A percentile compares a stretch with the other conserved stretches of the same genome.
phyloP scores from a whole-genome alignment of 1,140 invertebrate genomes.

The Drosophila albomicans region DNA sequence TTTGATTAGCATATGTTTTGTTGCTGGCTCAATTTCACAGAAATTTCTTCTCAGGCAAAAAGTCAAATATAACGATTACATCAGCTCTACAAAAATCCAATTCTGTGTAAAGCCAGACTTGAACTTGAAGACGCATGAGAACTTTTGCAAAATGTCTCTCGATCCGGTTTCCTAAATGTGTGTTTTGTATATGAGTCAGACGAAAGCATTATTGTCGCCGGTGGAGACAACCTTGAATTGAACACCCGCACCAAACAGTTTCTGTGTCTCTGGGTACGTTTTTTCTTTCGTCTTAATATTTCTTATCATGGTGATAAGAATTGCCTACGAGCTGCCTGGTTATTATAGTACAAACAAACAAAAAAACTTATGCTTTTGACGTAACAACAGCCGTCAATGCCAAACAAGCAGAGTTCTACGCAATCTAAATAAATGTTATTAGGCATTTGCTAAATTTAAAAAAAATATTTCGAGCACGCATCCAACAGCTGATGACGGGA shows the following conservation, averaged over 20 bases:
- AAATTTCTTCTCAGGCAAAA: slow-evolving; percentile 26
- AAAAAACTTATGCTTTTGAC: slow-evolving; percentile 27
- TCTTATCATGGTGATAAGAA: slow-evolving; percentile 41
- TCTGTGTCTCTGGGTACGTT: slow-evolving; percentile 27
- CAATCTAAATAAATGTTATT: slow-evolving; percentile 39
- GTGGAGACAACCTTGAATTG: slow-evolving; percentile 28
- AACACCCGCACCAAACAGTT: background rate
- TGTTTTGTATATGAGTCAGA: slow-evolving; percentile 32
- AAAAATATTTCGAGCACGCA: slow-evolving; percentile 26
- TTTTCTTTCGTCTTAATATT: background rate
- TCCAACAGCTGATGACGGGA: slow-evolving; percentile 37
- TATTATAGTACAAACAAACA: slow-evolving; percentile 9
- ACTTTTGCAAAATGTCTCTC: slow-evolving; percentile 20
- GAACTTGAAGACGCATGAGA: slow-evolving; percentile 40
- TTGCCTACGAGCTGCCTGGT: background rate
- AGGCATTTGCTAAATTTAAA: slow-evolving; percentile 31
- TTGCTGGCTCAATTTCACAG: slow-evolving; percentile 16
- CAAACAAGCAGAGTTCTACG: slow-evolving; percentile 18
- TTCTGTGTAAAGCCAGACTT: slow-evolving; percentile 40
- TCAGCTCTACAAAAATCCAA: slow-evolving; percentile 30
- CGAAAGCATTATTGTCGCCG: slow-evolving; percentile 3
- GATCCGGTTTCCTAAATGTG: slow-evolving; percentile 32
- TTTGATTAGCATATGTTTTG: slow-evolving; percentile 29
- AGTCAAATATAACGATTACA: slow-evolving; percentile 34
- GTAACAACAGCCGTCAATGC: slow-evolving; percentile 39